A percentile compares a stretch with the other conserved stretches of the same genome.
Conservation (phyloP, 1,140 invertebrate species). For the Delia radicum region DNA sequence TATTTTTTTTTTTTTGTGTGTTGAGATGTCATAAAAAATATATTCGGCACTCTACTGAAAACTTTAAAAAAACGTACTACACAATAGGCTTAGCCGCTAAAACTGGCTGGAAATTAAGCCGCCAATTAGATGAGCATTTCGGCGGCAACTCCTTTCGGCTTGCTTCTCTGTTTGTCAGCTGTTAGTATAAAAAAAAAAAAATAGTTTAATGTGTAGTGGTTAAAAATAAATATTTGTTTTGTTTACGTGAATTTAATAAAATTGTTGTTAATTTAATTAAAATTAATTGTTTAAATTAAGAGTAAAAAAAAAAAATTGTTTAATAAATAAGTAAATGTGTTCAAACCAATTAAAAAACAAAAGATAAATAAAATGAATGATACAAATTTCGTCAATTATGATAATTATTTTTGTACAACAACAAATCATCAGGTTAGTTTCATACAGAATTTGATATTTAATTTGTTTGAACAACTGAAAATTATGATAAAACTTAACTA, state of each 20-base stretch:
- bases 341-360: background rate
- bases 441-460: background rate
- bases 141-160: too few relatives aligned
- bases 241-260: background rate
- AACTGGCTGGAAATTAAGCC: too few relatives aligned
- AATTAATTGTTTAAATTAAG: background rate
- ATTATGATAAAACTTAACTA: background rate
- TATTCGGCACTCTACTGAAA: too few relatives aligned
- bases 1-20: too few relatives aligned
- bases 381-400: background rate
- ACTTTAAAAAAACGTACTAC: too few relatives aligned
- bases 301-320: background rate
- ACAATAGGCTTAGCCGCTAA: too few relatives aligned
- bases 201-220: background rate
- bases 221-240: background rate
- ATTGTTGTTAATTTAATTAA: background rate
- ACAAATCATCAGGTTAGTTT: background rate
- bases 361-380: conserved; percentile 22
- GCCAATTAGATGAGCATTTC: too few relatives aligned
- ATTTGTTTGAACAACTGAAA: background rate
- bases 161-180: background rate
- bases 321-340: background rate
- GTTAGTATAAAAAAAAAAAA: too few relatives aligned
- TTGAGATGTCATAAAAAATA: too few relatives aligned
- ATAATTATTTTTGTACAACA: conserved; percentile 7